phyloP scores from a whole-genome alignment of 2,797 vertebrate species.

The Poeciliopsis presidionis region DNA sequence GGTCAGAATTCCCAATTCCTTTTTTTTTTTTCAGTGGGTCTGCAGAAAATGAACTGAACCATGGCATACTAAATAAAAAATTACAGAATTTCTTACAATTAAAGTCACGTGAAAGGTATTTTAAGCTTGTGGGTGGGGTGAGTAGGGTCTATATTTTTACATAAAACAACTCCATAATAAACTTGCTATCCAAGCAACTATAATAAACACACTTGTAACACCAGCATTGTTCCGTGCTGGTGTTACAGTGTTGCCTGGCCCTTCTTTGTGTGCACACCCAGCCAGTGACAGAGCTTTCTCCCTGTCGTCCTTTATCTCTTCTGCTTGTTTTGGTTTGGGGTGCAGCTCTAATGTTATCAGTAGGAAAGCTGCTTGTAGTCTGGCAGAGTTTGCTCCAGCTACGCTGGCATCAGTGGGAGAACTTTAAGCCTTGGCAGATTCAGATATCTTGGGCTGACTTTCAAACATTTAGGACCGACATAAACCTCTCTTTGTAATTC shows the following conservation, averaged over 20 bases:
- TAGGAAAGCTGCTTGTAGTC: background rate
- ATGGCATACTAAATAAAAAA: background rate
- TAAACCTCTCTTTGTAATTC: conserved; percentile 2
- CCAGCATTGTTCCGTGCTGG: background rate
- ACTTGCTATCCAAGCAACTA: background rate
- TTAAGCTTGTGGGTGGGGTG: background rate
- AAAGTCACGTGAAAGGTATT: background rate
- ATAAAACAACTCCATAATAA: background rate
- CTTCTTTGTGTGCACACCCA: background rate
- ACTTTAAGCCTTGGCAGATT: conserved; percentile 1
- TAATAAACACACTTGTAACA: background rate
- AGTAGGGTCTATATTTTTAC: background rate
- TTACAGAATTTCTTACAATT: background rate
- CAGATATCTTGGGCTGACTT: background rate
- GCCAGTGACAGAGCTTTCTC: background rate
- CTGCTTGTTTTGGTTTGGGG: conserved; percentile 1
- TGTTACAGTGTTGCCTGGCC: background rate
- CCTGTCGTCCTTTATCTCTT: background rate
- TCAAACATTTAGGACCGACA: background rate
- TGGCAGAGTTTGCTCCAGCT: background rate
- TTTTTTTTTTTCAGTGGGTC: background rate
- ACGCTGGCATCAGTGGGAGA: background rate
- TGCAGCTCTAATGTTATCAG: conserved; percentile 1
- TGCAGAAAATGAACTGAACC: conserved; percentile 4
- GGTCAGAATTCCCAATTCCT: background rate